phyloP scores from a whole-genome alignment of 2,797 vertebrate genomes.

The Limosa lapponica region DNA sequence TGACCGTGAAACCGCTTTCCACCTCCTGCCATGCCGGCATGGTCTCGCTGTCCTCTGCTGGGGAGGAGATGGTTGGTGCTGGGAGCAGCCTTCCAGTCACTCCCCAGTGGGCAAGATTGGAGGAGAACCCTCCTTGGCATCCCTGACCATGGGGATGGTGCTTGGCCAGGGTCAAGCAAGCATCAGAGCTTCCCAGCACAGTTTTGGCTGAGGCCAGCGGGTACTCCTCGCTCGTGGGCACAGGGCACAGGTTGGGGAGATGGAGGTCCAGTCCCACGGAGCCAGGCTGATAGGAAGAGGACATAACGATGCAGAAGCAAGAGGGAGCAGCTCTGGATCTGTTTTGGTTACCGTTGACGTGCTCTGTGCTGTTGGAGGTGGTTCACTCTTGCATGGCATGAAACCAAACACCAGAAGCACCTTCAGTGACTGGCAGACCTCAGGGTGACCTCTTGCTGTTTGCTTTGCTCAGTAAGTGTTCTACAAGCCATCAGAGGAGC shows the following conservation, averaged over 20 bases:
- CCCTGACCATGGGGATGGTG: rapidly evolving
- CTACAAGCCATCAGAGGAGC: neutral
- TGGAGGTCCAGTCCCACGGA: rapidly evolving
- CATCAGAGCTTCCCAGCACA: rapidly evolving
- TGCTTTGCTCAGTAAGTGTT: neutral
- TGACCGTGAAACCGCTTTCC: rapidly evolving
- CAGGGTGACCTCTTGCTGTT: neutral
- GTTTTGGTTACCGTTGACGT: neutral
- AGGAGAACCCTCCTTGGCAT: no score
- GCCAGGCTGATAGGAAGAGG: neutral
- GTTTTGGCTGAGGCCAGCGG: rapidly evolving
- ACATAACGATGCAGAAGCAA: neutral
- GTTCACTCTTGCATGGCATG: rapidly evolving
- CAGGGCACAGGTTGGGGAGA: no score
- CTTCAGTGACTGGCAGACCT: neutral
- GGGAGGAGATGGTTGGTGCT: neutral
- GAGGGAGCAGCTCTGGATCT: neutral
- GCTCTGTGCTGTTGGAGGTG: neutral
- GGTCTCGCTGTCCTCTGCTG: rapidly evolving
- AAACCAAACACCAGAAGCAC: neutral
- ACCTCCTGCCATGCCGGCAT: rapidly evolving
- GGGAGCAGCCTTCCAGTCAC: neutral
- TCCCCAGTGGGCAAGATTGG: rapidly evolving
- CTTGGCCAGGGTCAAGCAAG: rapidly evolving
- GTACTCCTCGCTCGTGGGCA: rapidly evolving